phyloP scores from a whole-genome alignment of 1,140 invertebrate species.

The Drosophila ambigua region DNA sequence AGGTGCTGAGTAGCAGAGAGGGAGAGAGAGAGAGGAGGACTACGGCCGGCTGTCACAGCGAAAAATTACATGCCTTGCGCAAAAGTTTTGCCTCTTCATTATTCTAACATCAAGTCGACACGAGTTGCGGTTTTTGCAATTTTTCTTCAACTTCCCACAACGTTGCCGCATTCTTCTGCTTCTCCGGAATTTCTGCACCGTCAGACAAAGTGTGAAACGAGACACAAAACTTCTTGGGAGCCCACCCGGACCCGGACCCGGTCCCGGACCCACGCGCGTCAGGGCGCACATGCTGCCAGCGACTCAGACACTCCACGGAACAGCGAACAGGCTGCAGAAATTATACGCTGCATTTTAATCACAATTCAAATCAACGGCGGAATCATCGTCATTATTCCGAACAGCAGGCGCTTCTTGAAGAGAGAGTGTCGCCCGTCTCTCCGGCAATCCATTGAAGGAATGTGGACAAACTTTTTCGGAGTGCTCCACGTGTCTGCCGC shows the following conservation, averaged over 20 bases:
- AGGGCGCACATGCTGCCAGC: conserved; percentile 62
- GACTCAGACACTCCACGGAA: conserved; percentile 29
- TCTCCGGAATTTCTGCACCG: conserved; percentile 55
- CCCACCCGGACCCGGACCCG: background rate
- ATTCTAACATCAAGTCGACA: conserved; percentile 83
- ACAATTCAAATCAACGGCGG: conserved; percentile 82
- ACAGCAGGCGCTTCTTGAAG: conserved; percentile 52
- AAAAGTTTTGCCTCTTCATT: conserved; percentile 83
- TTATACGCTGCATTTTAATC: conserved; percentile 83
- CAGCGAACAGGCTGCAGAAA: conserved; percentile 46
- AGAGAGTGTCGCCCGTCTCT: conserved; percentile 15
- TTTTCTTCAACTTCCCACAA: conserved; percentile 64
- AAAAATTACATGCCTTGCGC: conserved; percentile 83
- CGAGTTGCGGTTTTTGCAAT: conserved; percentile 80
- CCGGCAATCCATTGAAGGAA: conserved; percentile 26
- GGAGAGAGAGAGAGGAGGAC: conserved; percentile 4
- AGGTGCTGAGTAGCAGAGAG: background rate
- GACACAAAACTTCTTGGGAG: conserved; percentile 58
- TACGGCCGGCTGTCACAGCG: conserved; percentile 75
- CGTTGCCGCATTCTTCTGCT: conserved; percentile 24
- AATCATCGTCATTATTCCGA: conserved; percentile 78
- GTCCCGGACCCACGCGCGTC: no score
- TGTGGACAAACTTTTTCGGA: conserved; percentile 10
- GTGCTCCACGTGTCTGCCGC: conserved; percentile 3
- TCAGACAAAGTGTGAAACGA: conserved; percentile 72